Evolutionary conservation across 1,140 invertebrate species (phyloP).

Genomic region (Caenorhabditis latens): DNA sequence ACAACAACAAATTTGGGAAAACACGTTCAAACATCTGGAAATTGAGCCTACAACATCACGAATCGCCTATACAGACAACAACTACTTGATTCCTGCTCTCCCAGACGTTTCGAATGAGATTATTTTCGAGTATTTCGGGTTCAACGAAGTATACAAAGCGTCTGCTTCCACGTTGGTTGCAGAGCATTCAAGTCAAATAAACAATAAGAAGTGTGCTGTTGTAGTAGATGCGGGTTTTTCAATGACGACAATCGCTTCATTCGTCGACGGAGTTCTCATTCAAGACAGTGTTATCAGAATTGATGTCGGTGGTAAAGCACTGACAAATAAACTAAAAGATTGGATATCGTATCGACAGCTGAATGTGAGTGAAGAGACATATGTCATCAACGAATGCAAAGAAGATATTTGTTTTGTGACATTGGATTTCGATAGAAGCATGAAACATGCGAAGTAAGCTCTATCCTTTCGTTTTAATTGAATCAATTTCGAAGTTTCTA

Average conservation of each 20-base stretch:
- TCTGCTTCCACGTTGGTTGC: constrained; percentile 65
- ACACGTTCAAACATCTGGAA: constrained; percentile 90
- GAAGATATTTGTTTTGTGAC: constrained; percentile 97
- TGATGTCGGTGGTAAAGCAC: constrained; percentile 94
- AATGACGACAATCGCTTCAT: constrained; percentile 94
- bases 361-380: constrained; percentile 98
- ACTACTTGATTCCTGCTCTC: constrained; percentile 91
- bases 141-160: constrained; percentile 83
- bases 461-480: background rate
- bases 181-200: background rate
- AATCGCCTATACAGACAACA: constrained; percentile 90
- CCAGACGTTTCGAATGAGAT: constrained; percentile 95
- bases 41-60: constrained; percentile 80
- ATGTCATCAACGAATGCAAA: constrained; percentile 98
- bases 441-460: constrained; percentile 83
- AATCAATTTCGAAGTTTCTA: constrained; percentile 64
- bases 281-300: constrained; percentile 84
- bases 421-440: constrained; percentile 87
- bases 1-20: constrained; percentile 96
- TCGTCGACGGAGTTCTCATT: constrained; percentile 89
- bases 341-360: constrained; percentile 95
- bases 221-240: constrained; percentile 94
- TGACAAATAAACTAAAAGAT: constrained; percentile 98
- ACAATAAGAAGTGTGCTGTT: constrained; percentile 82
- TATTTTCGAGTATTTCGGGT: constrained; percentile 97